These are phyloP conservation scores for Sphinx pinastri DNA, from an alignment of 2,888 invertebrate genomes.

Conservation along the genomic window DNA sequence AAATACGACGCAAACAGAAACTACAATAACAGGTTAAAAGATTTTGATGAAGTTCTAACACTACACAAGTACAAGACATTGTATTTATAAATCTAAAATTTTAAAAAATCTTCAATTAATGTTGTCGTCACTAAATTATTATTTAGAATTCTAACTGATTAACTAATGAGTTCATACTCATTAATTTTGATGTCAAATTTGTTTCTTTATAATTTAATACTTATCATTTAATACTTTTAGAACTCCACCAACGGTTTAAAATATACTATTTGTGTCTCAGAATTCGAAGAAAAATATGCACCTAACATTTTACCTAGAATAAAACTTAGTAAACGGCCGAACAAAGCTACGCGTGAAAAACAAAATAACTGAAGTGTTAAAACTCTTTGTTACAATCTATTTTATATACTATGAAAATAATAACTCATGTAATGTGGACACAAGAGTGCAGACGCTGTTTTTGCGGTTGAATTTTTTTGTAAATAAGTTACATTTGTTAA, in stretches of 20 bases:
- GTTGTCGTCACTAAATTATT: no score
- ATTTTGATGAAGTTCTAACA: background rate
- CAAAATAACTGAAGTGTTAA: slow-evolving; percentile 20
- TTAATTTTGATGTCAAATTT: background rate
- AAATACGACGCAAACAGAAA: slow-evolving; percentile 15
- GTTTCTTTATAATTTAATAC: background rate
- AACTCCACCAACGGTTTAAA: slow-evolving; percentile 1
- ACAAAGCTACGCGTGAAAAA: slow-evolving; percentile 11
- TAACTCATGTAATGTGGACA: slow-evolving; percentile 10
- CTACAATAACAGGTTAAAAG: slow-evolving; percentile 14
- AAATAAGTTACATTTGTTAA: background rate
- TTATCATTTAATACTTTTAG: background rate
- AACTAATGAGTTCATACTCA: background rate
- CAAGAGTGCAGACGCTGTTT: background rate
- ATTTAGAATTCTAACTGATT: no score
- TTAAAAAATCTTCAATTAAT: no score
- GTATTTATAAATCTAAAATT: no score
- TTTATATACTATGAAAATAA: slow-evolving; percentile 23
- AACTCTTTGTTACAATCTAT: slow-evolving; percentile 16
- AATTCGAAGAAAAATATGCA: slow-evolving; percentile 15
- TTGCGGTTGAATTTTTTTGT: background rate
- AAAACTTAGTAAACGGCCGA: slow-evolving; percentile 20
- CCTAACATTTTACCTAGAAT: slow-evolving; percentile 14
- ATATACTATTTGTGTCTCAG: slow-evolving; percentile 11
- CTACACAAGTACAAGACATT: background rate